Evolutionary conservation across 2,113 vertebrate species (phyloP).

Genomic region (Gopherus evgoodei): DNA sequence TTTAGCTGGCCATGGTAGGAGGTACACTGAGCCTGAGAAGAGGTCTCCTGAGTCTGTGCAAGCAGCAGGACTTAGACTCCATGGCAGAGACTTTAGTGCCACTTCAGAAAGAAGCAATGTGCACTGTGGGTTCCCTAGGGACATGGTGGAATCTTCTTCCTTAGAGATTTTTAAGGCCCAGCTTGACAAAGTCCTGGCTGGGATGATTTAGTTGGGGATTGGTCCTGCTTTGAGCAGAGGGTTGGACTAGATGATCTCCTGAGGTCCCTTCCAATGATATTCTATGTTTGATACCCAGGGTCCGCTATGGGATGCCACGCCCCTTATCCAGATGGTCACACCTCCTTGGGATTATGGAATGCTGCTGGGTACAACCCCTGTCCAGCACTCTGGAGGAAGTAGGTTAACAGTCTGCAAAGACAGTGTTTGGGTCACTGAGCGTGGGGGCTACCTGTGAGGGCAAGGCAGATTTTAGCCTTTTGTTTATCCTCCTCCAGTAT

Average conservation of each 20-base stretch:
- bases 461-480: not conserved
- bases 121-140: not conserved
- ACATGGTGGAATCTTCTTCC: too few species aligned
- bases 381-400: not conserved
- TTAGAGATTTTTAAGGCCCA: too few species aligned
- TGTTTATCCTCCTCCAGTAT: not conserved
- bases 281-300: not conserved
- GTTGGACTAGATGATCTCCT: too few species aligned
- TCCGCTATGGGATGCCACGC: not conserved
- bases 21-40: accelerated
- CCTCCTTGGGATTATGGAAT: accelerated
- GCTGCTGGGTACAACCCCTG: not conserved
- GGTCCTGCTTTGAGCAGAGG: too few species aligned
- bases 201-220: too few species aligned
- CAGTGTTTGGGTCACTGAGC: not conserved
- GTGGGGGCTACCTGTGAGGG: not conserved
- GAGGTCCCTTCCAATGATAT: too few species aligned
- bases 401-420: not conserved
- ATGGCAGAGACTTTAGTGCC: not conserved
- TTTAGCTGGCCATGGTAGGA: not conserved
- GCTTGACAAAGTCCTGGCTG: too few species aligned
- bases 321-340: not conserved
- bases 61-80: not conserved
- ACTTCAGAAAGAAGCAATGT: not conserved
- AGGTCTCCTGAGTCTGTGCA: not conserved